These are phyloP conservation scores for Pseudomugil gertrudae DNA, from an alignment of 2,797 vertebrate species.

Conservation along the genomic window DNA sequence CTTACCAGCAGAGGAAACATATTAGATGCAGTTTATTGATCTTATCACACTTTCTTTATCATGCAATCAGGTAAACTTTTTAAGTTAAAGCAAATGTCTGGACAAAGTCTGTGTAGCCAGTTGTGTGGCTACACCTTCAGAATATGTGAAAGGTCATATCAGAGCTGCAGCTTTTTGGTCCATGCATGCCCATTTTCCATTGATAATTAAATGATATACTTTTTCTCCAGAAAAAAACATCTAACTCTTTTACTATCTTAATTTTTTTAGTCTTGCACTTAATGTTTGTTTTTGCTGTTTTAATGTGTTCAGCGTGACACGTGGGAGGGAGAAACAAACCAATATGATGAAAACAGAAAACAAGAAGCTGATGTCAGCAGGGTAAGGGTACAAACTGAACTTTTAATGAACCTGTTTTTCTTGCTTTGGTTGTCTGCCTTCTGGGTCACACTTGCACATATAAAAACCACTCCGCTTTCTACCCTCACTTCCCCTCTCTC, in stretches of 20 bases:
- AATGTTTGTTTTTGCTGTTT: constrained; percentile 20
- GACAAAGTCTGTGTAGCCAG: constrained; percentile 30
- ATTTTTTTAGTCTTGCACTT: constrained; percentile 15
- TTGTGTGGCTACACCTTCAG: constrained; percentile 21
- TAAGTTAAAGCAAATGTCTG: constrained; percentile 31
- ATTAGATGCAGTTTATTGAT: constrained; percentile 15
- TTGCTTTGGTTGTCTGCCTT: constrained; percentile 44
- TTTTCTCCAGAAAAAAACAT: constrained; percentile 32
- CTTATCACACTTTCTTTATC: constrained; percentile 25
- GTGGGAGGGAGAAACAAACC: constrained; percentile 12
- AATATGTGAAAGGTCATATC: constrained; percentile 32
- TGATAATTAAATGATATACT: constrained; percentile 57
- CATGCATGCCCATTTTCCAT: constrained; percentile 44
- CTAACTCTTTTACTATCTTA: constrained; percentile 38
- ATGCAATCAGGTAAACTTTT: constrained; percentile 37
- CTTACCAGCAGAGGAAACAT: constrained; percentile 12
- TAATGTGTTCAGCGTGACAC: no score
- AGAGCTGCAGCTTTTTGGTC: constrained; percentile 30
- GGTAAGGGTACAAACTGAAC: constrained; percentile 59
- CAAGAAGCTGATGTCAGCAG: constrained; percentile 27
- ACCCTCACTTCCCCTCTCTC: constrained; percentile 53
- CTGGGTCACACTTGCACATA: constrained; percentile 35
- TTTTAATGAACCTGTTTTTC: constrained; percentile 66
- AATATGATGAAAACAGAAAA: constrained; percentile 33
- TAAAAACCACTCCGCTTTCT: constrained; percentile 30